Evolutionary conservation across 2,797 vertebrate genomes (phyloP), one percentile per base, ranked within the genome.

Genomic region (Amniataba percoides): DNA sequence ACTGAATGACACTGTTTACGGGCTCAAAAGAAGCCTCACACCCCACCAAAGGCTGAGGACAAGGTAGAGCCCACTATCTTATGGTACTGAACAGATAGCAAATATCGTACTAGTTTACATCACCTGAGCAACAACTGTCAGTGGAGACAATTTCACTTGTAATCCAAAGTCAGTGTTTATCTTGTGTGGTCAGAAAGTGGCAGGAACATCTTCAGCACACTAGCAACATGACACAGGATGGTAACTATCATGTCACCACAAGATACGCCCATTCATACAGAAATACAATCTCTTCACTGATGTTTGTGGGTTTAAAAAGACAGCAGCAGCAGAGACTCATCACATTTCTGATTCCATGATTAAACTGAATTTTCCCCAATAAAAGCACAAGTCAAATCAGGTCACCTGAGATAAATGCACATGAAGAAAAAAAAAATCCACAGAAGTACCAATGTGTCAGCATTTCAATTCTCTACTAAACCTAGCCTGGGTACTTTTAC

Each of bases 1-100:
- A 56, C 77, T 77, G 43, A 10, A 57, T 59, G 25, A 46, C 63
- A 62, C 57, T 16, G 49, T 77, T 61, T 43, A 68, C 19, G 51
- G 19, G 6, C 43, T 71, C 13, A 59, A 51, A 64, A 19, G 13
- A 46, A 65, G 42, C 21, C 69, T 51, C 56, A 56, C 12, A 46
- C 9, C 27, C 13, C 51, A 34, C 43, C 18, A 4, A 31, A 57
- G 18, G 45, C 51, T 31, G 10, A 71, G 18, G 45, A 23, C 18
- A 43, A 62, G 27, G 62, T 46, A 53, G 60, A 58, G 62, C 15
- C 39, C 19, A 7, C 3, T 0, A n/a, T 5, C 11, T 71, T 0
- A 3, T 40, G n/a, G 15, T 25, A 13, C 25, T 7, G n/a, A 2
- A 1, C 2, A 21, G 7, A 36, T 36, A 9, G 34, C 40, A 48